These are phyloP conservation scores for Temnothorax longispinosus DNA, from an alignment of 1,140 invertebrate species.

Conservation along the genomic window DNA sequence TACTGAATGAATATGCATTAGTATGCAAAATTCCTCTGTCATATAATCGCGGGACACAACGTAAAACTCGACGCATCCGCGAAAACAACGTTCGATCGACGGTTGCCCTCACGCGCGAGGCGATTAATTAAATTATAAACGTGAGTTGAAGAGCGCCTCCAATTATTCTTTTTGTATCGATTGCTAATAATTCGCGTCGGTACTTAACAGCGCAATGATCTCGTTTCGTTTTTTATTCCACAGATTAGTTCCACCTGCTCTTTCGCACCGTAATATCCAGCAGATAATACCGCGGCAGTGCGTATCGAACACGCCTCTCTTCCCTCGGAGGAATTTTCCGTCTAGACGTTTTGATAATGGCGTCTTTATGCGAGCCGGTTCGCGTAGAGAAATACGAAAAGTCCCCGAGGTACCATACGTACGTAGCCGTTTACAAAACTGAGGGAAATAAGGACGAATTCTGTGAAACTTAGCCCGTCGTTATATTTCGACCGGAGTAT, in stretches of 20 bases:
- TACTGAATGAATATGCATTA: constrained; percentile 52
- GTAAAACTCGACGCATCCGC: neutral
- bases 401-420: constrained; percentile 40
- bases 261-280: neutral
- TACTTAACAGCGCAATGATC: neutral
- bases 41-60: neutral
- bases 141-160: neutral
- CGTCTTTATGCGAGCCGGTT: constrained; percentile 51
- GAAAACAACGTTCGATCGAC: constrained; percentile 17
- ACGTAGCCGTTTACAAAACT: constrained; percentile 29
- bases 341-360: constrained; percentile 62
- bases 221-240: neutral
- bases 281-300: neutral
- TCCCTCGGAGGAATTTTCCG: constrained; percentile 11
- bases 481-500: constrained; percentile 18
- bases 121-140: constrained; percentile 22
- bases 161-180: neutral
- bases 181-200: neutral
- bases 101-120: neutral
- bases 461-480: constrained; percentile 19
- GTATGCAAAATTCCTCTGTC: constrained; percentile 36
- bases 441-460: neutral
- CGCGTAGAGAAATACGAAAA: constrained; percentile 49
- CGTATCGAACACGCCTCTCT: constrained; percentile 8
- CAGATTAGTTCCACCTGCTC: neutral